Conservation (phyloP, 2,113 vertebrate species). For the Xyrauchen texanus region DNA sequence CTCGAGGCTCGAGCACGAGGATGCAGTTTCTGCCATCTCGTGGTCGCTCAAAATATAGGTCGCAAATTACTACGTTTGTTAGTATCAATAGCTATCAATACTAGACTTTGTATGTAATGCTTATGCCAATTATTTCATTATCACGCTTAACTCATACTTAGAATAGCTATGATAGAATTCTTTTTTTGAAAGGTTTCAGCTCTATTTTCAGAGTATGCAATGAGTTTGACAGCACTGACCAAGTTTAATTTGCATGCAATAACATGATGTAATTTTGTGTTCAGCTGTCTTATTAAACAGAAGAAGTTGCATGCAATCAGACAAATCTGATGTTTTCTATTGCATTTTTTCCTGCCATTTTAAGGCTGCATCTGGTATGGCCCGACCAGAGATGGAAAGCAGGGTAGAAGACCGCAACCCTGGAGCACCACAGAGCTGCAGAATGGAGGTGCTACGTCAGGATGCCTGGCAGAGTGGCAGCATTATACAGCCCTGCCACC, state of each 20-base stretch:
- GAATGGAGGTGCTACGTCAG: constrained; percentile 52
- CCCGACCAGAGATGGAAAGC: constrained; percentile 70
- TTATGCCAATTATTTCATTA: not conserved
- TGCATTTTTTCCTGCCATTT: not conserved
- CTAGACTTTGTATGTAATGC: not conserved
- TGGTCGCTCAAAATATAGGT: constrained; percentile 46
- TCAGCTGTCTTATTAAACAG: not conserved
- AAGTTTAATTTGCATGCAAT: not conserved
- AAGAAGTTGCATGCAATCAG: not conserved
- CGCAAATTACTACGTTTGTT: not conserved
- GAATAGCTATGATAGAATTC: too few species aligned
- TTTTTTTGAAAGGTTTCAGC: too few species aligned
- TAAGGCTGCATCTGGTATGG: constrained; percentile 67
- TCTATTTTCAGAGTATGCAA: not conserved
- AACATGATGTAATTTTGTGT: not conserved
- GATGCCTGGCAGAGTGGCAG: constrained; percentile 34
- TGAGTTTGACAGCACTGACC: not conserved
- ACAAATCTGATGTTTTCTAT: not conserved
- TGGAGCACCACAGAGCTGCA: constrained; percentile 45
- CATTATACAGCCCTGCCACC: constrained; percentile 39
- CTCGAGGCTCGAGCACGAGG: constrained; percentile 34
- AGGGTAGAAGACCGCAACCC: constrained; percentile 55
- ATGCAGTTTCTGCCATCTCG: constrained; percentile 50
- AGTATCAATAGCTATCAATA: too few species aligned
- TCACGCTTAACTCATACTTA: too few species aligned